Conservation (phyloP, 2,113 vertebrate species). For the Phalacrocorax carbo region DNA sequence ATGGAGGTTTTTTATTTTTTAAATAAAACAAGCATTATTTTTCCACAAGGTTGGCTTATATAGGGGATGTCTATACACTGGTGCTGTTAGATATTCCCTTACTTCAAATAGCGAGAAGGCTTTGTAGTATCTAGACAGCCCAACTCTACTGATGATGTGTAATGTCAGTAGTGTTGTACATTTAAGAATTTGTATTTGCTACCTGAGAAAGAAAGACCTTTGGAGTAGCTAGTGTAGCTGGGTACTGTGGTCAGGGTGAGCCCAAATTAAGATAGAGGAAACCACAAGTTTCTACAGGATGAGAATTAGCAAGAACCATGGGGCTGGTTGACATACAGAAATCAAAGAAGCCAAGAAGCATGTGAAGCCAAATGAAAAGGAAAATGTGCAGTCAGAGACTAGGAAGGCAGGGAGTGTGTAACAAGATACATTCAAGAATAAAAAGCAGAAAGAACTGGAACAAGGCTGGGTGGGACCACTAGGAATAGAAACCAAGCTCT, state of each 20-base stretch:
- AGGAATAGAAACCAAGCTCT: neutral
- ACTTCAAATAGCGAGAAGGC: neutral
- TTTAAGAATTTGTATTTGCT: neutral
- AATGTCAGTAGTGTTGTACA: neutral
- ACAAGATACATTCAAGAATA: neutral
- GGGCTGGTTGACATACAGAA: neutral
- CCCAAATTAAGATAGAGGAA: neutral
- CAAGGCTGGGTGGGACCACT: neutral
- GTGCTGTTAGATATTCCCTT: neutral
- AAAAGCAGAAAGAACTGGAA: neutral
- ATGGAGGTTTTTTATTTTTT: rapidly evolving
- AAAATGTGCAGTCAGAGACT: neutral
- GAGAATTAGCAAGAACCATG: neutral
- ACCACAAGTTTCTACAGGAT: neutral
- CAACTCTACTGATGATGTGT: neutral
- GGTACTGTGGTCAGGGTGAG: neutral
- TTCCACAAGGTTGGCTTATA: neutral
- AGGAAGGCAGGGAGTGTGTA: neutral
- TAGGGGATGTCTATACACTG: neutral
- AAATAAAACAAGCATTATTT: neutral
- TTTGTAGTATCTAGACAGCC: neutral
- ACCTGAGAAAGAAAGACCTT: neutral
- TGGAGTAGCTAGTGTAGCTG: neutral
- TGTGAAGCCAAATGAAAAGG: neutral
- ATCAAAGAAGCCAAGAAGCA: neutral